These are phyloP conservation scores for Anniella stebbinsi DNA, from an alignment of 2,797 vertebrate species.

Conservation along the genomic window DNA sequence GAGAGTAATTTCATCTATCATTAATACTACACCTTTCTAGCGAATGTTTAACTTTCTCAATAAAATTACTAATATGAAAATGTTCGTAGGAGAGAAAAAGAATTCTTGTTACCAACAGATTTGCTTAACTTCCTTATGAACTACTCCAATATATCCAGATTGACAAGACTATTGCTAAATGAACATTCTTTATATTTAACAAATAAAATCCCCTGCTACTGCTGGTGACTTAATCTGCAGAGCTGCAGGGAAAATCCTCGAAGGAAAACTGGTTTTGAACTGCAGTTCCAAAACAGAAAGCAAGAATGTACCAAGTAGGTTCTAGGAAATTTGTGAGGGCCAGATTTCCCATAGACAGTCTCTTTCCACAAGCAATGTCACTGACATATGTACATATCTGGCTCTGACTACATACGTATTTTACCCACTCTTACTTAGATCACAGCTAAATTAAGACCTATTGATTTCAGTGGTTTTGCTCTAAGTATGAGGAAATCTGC, in stretches of 20 bases:
- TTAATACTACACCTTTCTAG: not conserved
- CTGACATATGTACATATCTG: not conserved
- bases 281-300: not conserved
- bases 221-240: not conserved
- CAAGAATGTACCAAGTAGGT: not conserved
- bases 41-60: not conserved
- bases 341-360: not conserved
- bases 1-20: not conserved
- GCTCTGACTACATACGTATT: not conserved
- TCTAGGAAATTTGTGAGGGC: not conserved
- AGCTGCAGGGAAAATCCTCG: not conserved
- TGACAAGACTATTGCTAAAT: not conserved
- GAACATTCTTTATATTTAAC: not conserved
- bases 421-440: too few relatives aligned
- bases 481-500: too few relatives aligned
- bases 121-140: not conserved
- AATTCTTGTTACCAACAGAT: not conserved
- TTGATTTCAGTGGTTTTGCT: too few relatives aligned
- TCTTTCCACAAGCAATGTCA: not conserved
- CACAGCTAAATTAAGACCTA: too few relatives aligned
- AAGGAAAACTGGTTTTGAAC: not conserved
- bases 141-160: not conserved
- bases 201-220: not conserved
- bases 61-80: conserved; percentile 5
- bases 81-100: not conserved